A percentile compares a stretch with the other conserved stretches of the same genome.
phyloP scores from a whole-genome alignment of 2,113 vertebrate genomes.

The Ovis aries region DNA sequence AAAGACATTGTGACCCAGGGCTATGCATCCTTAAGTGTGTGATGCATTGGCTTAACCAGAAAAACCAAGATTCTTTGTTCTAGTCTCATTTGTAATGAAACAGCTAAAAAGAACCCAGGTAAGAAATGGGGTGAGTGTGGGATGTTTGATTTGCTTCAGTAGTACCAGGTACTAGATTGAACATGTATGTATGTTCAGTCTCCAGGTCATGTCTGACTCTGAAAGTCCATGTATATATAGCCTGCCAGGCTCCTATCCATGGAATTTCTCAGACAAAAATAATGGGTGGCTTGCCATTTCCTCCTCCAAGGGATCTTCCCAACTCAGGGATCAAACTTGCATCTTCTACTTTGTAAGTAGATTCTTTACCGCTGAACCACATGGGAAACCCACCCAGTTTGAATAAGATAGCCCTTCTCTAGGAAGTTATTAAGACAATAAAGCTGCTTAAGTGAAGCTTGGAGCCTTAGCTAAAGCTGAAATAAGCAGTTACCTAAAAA shows the following conservation, averaged over 20 bases:
- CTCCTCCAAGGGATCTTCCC: neutral
- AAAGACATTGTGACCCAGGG: neutral
- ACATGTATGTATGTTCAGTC: neutral
- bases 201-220: neutral
- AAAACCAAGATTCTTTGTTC: neutral
- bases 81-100: neutral
- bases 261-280: neutral
- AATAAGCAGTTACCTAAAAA: neutral
- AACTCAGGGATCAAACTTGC: neutral
- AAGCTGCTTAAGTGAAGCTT: neutral
- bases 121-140: neutral
- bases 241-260: neutral
- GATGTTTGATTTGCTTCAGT: neutral
- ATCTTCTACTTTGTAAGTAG: neutral
- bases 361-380: neutral
- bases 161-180: neutral
- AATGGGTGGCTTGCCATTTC: neutral
- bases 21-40: neutral
- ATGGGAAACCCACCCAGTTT: neutral
- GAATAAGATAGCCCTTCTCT: neutral
- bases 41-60: neutral
- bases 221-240: neutral
- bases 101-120: neutral
- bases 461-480: neutral
- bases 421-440: neutral